A percentile compares a stretch with the other conserved stretches of the same genome.
These are phyloP conservation scores for Liparis tanakae DNA, from an alignment of 2,797 vertebrate genomes.

Conservation along the genomic window DNA sequence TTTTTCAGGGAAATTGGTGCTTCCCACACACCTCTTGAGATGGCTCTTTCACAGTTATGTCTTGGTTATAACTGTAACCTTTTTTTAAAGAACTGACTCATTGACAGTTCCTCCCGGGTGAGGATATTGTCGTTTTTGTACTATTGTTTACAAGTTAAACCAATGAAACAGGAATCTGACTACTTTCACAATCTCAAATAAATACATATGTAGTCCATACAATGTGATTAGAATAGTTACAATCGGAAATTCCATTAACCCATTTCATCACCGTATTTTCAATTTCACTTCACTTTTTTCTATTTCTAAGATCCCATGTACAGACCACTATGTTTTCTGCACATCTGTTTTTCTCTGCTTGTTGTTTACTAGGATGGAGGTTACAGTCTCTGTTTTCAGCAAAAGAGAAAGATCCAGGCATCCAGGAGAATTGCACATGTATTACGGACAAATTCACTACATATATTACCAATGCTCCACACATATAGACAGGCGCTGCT, in stretches of 20 bases:
- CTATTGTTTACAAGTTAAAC: constrained; percentile 40
- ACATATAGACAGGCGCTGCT: constrained; percentile 53
- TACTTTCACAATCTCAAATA: constrained; percentile 41
- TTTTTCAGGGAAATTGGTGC: constrained; percentile 43
- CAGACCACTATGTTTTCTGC: constrained; percentile 4
- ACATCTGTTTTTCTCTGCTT: constrained; percentile 22
- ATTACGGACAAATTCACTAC: constrained; percentile 57
- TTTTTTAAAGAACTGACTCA: constrained; percentile 15
- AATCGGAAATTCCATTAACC: constrained; percentile 50
- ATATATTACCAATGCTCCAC: constrained; percentile 62
- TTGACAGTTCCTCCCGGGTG: constrained; percentile 28
- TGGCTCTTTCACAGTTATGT: constrained; percentile 23
- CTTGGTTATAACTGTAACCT: constrained; percentile 27
- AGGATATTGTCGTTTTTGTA: constrained; percentile 11
- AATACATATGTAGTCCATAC: constrained; percentile 38
- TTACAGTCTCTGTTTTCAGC: constrained; percentile 27
- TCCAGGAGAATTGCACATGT: constrained; percentile 48
- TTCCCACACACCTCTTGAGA: constrained; percentile 38
- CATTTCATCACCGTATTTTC: constrained; percentile 34
- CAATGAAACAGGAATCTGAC: constrained; percentile 26
- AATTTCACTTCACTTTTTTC: neutral
- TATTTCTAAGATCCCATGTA: constrained; percentile 7
- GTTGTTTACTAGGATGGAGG: constrained; percentile 31
- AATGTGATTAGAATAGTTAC: constrained; percentile 60
- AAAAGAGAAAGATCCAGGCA: constrained; percentile 39